phyloP scores from a whole-genome alignment of 2,797 vertebrate genomes.

The Myotis pilosus region DNA sequence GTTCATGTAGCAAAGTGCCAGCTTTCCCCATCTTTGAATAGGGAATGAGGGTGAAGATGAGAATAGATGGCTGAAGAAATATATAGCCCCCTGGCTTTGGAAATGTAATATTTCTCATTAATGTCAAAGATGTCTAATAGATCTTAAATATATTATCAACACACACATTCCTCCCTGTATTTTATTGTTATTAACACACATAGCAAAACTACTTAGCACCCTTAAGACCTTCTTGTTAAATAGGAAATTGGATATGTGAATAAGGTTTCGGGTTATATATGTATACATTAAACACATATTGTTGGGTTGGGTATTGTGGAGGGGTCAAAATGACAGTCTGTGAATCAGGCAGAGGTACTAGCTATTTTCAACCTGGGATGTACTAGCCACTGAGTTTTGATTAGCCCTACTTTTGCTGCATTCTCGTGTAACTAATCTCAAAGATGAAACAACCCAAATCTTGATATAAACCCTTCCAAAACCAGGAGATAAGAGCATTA shows the following conservation, averaged over 20 bases:
- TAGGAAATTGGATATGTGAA: not conserved
- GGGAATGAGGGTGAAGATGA: not conserved
- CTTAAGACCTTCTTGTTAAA: not conserved
- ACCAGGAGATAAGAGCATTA: slow-evolving; percentile 24
- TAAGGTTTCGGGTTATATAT: slow-evolving; percentile 1
- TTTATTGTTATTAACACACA: slow-evolving; percentile 12
- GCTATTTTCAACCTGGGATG: not conserved
- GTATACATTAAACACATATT: slow-evolving; percentile 1
- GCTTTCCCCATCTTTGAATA: not conserved
- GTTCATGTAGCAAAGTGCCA: not conserved
- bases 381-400: not conserved
- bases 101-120: slow-evolving; percentile 39
- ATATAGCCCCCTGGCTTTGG: not conserved
- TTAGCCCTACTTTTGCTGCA: not conserved
- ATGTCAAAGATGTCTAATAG: not conserved
- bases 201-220: slow-evolving; percentile 25
- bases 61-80: not conserved
- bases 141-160: slow-evolving; percentile 32
- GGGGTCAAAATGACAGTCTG: not conserved
- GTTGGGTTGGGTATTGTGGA: not conserved
- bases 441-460: slow-evolving; percentile 33
- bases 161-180: not conserved
- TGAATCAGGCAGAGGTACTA: not conserved
- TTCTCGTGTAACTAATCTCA: slow-evolving; percentile 56
- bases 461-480: slow-evolving; percentile 46